Evolutionary conservation across 2,113 vertebrate species (phyloP).

Genomic region (Pygoscelis adeliae): DNA sequence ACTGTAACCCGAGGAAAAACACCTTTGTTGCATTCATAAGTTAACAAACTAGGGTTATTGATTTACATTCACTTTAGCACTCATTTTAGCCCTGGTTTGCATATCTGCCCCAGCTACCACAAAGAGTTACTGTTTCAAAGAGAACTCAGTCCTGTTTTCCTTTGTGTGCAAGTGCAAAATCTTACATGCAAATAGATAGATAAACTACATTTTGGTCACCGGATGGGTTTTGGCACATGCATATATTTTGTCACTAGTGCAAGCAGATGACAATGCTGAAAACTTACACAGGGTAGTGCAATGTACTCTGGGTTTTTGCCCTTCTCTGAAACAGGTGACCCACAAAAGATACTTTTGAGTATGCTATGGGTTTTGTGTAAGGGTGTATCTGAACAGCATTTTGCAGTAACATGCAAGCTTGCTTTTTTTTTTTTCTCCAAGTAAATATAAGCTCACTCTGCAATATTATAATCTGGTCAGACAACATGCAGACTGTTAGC

Average conservation of each 20-base stretch:
- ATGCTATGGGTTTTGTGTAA: not conserved
- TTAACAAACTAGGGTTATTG: not conserved
- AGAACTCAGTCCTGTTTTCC: not conserved
- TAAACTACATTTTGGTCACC: not conserved
- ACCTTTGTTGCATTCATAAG: not conserved
- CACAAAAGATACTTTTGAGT: not conserved
- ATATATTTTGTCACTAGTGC: not conserved
- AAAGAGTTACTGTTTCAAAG: not conserved
- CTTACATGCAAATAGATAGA: not conserved
- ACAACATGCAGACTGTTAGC: not conserved
- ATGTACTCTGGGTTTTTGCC: not conserved
- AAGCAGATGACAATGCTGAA: not conserved
- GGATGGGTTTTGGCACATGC: not conserved
- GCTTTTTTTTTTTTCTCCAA: not conserved
- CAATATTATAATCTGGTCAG: not conserved
- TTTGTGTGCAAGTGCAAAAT: not conserved
- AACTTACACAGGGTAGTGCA: not conserved
- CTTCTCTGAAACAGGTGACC: not conserved
- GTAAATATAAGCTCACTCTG: not conserved
- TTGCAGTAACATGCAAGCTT: not conserved
- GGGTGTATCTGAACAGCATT: not conserved
- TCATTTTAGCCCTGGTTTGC: not conserved
- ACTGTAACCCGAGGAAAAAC: not conserved
- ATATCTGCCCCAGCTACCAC: not conserved
- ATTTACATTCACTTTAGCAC: not conserved